Conservation (phyloP, 92 coral and sea anemone species). For the Porites evermanni region DNA sequence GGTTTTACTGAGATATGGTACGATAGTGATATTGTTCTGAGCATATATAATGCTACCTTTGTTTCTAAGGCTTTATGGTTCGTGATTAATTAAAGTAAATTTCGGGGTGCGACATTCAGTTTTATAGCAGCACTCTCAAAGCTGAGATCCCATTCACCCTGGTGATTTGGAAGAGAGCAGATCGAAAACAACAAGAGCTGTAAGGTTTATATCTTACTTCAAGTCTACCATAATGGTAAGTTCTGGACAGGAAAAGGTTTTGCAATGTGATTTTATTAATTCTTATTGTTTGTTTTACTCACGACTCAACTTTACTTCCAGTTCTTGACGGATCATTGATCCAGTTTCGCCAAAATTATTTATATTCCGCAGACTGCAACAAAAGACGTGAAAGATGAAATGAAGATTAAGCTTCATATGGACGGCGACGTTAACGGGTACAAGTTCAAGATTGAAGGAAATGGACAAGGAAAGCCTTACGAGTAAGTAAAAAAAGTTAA, state of each 20-base stretch:
- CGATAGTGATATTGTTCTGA: too few relatives aligned
- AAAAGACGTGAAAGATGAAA: background rate
- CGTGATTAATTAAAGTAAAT: too few relatives aligned
- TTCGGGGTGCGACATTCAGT: too few relatives aligned
- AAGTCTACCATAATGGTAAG: background rate
- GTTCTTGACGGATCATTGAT: background rate
- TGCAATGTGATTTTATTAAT: background rate
- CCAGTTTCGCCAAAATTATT: background rate
- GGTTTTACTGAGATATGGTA: too few relatives aligned
- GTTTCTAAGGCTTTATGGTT: too few relatives aligned
- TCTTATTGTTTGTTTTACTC: background rate
- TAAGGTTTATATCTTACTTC: slow-evolving; percentile 3
- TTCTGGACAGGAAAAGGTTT: background rate
- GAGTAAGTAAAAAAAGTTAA: background rate
- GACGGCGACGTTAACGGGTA: background rate
- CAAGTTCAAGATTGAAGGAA: slow-evolving; percentile 21
- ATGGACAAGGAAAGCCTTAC: slow-evolving; percentile 27
- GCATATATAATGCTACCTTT: too few relatives aligned
- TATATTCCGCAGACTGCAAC: background rate
- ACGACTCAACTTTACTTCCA: background rate
- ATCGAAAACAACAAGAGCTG: background rate
- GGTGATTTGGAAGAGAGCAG: too few relatives aligned
- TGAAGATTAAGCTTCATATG: background rate
- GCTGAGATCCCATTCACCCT: too few relatives aligned
- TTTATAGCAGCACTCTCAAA: too few relatives aligned